Conservation (phyloP, 2,797 vertebrate species). For the Sciurus carolinensis region DNA sequence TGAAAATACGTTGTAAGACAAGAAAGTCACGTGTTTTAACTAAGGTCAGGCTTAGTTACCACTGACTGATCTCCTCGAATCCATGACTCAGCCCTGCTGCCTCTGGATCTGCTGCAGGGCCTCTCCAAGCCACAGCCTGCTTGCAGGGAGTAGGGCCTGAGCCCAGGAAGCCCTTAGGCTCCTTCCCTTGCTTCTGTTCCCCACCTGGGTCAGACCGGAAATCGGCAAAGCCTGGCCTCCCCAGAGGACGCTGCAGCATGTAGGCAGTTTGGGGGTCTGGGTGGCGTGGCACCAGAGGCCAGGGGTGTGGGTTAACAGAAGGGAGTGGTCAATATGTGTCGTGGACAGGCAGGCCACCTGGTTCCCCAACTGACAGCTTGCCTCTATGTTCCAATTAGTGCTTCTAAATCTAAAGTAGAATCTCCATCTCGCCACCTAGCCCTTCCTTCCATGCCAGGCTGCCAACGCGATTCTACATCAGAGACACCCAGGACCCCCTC, state of each 20-base stretch:
- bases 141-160: background rate
- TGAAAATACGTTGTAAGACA: background rate
- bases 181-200: background rate
- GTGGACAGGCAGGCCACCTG: background rate
- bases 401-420: background rate
- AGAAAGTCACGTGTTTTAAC: background rate
- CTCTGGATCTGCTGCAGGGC: conserved; percentile 12
- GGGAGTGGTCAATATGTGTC: background rate
- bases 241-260: background rate
- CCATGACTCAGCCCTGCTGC: conserved; percentile 57
- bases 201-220: background rate
- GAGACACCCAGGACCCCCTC: background rate
- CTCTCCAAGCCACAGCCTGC: background rate
- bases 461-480: background rate
- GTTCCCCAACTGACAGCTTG: background rate
- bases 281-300: background rate
- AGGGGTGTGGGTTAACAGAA: fast-evolving
- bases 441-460: background rate
- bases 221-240: background rate
- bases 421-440: background rate
- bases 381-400: background rate
- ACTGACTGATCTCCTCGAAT: background rate
- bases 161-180: background rate
- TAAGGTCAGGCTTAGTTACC: conserved; percentile 53
- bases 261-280: background rate